A percentile compares a stretch with the other conserved stretches of the same genome.
phyloP scores from a whole-genome alignment of 1,140 invertebrate genomes.

The Pissodes strobi region DNA sequence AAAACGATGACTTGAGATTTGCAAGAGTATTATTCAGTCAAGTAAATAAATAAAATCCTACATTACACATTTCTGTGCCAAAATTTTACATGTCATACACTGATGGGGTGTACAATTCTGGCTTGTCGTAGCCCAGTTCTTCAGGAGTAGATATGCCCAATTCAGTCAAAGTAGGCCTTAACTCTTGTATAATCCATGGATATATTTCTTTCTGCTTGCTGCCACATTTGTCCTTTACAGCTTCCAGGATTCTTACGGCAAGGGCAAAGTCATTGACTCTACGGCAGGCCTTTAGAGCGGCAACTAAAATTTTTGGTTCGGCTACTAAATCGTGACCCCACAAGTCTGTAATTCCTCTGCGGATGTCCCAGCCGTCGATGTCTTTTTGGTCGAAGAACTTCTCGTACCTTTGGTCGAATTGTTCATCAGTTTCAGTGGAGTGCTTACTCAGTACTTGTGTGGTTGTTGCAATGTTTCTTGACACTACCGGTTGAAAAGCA shows the following conservation, averaged over 20 bases:
- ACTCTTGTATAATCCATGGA: conserved; percentile 92
- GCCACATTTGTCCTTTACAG: conserved; percentile 91
- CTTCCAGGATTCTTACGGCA: conserved; percentile 90
- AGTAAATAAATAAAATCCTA: conserved; percentile 5
- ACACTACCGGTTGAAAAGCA: conserved; percentile 22
- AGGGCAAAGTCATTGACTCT: conserved; percentile 93
- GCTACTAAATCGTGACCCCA: conserved; percentile 92
- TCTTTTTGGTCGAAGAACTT: conserved; percentile 86
- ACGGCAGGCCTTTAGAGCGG: conserved; percentile 91
- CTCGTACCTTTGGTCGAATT: conserved; percentile 68
- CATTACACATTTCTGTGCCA: not conserved
- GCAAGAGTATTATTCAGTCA: not conserved
- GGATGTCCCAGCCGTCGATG: conserved; percentile 96
- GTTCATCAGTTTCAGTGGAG: conserved; percentile 53
- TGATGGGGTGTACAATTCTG: conserved; percentile 83
- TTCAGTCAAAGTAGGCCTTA: conserved; percentile 89
- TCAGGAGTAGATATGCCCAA: conserved; percentile 93
- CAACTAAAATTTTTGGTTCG: conserved; percentile 90
- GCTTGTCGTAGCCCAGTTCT: conserved; percentile 96
- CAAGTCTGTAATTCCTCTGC: conserved; percentile 83
- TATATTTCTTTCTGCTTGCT: conserved; percentile 77
- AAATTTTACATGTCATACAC: conserved; percentile 67
- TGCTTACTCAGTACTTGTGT: conserved; percentile 30
- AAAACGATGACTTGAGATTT: not conserved
- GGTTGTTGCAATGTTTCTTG: conserved; percentile 38